Evolutionary conservation across 2,113 vertebrate genomes (phyloP).

Genomic region (Campylomormyrus numenius): DNA sequence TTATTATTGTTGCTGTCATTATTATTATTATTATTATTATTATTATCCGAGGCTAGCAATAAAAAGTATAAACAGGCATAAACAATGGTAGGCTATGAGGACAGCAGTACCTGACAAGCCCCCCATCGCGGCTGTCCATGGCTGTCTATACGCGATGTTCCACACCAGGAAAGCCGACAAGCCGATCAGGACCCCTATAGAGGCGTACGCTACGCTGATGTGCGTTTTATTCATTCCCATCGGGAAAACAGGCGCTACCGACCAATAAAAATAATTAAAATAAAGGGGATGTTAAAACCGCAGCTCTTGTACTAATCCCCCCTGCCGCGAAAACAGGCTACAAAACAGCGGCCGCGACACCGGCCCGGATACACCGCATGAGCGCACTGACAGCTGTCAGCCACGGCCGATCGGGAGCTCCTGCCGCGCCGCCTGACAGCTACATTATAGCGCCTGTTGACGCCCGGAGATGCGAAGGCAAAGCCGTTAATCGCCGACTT

Average conservation of each 20-base stretch:
- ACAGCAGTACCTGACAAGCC: slow-evolving; percentile 74
- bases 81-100: not conserved
- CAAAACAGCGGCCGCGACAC: not conserved
- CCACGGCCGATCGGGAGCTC: not conserved
- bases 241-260: not conserved
- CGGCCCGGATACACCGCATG: not conserved
- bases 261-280: slow-evolving; percentile 8
- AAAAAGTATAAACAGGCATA: not conserved
- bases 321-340: not conserved
- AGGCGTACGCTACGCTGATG: slow-evolving; percentile 67
- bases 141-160: slow-evolving; percentile 72
- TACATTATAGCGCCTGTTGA: not conserved
- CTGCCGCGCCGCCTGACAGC: not conserved
- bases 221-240: slow-evolving; percentile 58
- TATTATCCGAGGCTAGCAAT: not conserved
- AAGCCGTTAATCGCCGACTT: not conserved
- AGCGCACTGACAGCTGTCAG: slow-evolving; percentile 5
- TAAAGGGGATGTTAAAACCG: not conserved
- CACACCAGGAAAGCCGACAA: slow-evolving; percentile 76
- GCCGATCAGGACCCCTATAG: slow-evolving; percentile 62
- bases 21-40: not conserved
- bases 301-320: not conserved
- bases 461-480: not conserved
- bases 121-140: slow-evolving; percentile 78
- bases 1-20: not conserved